Evolutionary conservation across 30 jellyfish, hydroid and myxozoan species (phyloP), one percentile per base, ranked within the genome.

Genomic region (Turritopsis rubra): DNA sequence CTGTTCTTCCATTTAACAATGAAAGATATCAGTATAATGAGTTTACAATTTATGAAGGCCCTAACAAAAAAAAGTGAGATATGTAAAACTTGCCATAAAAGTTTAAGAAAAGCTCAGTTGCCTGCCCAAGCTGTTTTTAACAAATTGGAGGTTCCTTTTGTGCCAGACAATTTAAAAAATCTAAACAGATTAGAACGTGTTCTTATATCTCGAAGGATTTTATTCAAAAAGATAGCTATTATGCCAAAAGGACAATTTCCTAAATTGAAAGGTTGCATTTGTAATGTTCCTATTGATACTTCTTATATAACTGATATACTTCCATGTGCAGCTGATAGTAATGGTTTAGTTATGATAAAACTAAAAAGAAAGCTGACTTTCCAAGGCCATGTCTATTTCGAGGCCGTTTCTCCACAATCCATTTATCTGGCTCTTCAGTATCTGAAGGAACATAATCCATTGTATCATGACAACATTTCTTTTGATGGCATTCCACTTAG

Each of bases 191-290:
- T n/a, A n/a, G n/a, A n/a, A n/a, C n/a, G n/a, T n/a, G n/a, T n/a
- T n/a, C n/a, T n/a, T n/a, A n/a, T n/a, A n/a, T n/a, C n/a, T n/a
- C n/a, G n/a, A n/a, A n/a, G n/a, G n/a, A 25, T 72, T 72, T 1
- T 72, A 72, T 72, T 72, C 0, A 19, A 21, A 72, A 60, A 54
- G 72, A 54, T 54, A 54, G 21, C 73, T 60, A 60, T 0, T 60
- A 72, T 72, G 80, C 80, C 0, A 72, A 72, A 72, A 72, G 80
- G 80, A 18, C 80, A 25, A 18, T 72, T 72, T 72, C 1, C 80
- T 19, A 72, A 72, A 72, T 19, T n/a, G n/a, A n/a, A n/a, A n/a
- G n/a, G n/a, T n/a, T n/a, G n/a, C n/a, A n/a, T n/a, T n/a, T n/a
- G n/a, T 72, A 21, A 72, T 71, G 28, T 23, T 16, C 72, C 72